Evolutionary conservation across 2,113 vertebrate genomes (phyloP).

Genomic region (Barnardius zonarius): DNA sequence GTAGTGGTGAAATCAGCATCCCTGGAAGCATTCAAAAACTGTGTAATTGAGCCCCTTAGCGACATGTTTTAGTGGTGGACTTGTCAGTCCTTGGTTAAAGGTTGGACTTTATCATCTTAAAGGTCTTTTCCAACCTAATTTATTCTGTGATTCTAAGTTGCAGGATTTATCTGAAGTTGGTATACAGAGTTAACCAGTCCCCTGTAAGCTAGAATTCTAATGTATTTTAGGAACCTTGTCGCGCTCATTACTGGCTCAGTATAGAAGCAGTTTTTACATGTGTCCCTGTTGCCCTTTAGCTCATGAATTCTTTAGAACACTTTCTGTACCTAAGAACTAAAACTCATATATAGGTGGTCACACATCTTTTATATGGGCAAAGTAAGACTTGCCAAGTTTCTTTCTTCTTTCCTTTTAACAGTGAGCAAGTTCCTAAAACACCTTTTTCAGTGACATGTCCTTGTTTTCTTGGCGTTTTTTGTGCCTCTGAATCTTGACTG

Average conservation of each 20-base stretch:
- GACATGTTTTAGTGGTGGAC: not conserved
- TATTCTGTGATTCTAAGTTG: not conserved
- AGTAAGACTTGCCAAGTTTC: not conserved
- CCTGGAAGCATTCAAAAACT: not conserved
- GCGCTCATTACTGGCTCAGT: not conserved
- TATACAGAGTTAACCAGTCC: not conserved
- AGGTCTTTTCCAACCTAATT: not conserved
- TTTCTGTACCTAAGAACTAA: not conserved
- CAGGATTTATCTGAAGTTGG: not conserved
- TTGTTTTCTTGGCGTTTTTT: not conserved
- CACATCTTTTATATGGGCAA: not conserved
- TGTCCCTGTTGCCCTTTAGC: not conserved
- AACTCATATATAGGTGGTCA: not conserved
- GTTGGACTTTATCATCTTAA: not conserved
- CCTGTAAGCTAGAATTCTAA: not conserved
- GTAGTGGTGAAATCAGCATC: not conserved
- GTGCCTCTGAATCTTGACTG: slow-evolving; percentile 17
- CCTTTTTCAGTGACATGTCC: not conserved
- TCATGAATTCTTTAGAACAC: not conserved
- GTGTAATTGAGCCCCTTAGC: not conserved
- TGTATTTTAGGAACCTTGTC: not conserved
- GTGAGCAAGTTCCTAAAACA: slow-evolving; percentile 1
- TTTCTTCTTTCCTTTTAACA: not conserved
- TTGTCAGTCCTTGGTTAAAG: not conserved
- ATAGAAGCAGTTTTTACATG: not conserved